These are phyloP conservation scores for Dasyurus viverrinus DNA, from an alignment of 2,113 vertebrate species.

Conservation along the genomic window DNA sequence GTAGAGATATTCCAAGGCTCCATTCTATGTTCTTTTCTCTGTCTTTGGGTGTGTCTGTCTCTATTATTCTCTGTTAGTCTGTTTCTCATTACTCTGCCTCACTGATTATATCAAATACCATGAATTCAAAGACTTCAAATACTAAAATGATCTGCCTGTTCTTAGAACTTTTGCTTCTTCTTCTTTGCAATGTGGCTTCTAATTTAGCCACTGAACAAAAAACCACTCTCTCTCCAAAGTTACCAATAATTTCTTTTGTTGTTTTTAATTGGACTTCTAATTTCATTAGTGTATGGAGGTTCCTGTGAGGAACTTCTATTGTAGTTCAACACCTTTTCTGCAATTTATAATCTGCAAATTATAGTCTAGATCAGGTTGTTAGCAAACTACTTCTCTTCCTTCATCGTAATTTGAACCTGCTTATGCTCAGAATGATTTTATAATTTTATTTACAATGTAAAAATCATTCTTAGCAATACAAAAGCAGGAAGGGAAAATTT, in stretches of 20 bases:
- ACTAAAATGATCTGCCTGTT: neutral
- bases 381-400: neutral
- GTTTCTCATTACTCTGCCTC: neutral
- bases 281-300: neutral
- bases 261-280: neutral
- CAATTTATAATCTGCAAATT: neutral
- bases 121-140: neutral
- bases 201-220: neutral
- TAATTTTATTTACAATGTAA: neutral
- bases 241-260: neutral
- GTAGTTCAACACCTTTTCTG: neutral
- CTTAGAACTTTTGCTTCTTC: neutral
- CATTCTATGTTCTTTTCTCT: neutral
- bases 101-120: neutral
- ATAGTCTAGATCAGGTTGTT: neutral
- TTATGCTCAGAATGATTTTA: neutral
- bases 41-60: neutral
- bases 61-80: neutral
- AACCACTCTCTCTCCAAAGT: neutral
- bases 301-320: neutral
- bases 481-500: neutral
- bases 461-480: neutral
- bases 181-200: neutral
- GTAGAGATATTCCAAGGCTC: neutral
- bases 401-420: neutral